Percentiles rank a stretch among this genome's conserved stretches.
phyloP scores from a whole-genome alignment of 2,888 invertebrate genomes.

The Hypomecis atomaria region DNA sequence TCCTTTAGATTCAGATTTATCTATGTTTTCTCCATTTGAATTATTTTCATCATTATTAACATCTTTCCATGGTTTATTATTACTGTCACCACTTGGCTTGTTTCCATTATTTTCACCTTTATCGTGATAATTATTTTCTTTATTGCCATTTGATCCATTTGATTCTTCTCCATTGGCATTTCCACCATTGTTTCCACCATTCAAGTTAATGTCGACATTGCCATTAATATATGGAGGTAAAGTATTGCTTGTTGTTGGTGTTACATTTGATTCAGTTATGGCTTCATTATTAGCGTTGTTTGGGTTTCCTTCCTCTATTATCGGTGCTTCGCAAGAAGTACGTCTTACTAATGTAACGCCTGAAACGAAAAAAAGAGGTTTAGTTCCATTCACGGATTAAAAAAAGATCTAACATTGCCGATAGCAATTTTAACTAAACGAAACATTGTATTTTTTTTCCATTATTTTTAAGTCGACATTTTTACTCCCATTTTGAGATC shows the following conservation, averaged over 20 bases:
- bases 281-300: background rate
- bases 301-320: constrained; percentile 4
- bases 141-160: background rate
- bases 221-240: constrained; percentile 4
- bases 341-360: constrained; percentile 8
- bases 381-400: background rate
- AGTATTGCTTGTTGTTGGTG: constrained; percentile 5
- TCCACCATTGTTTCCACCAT: background rate
- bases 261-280: background rate
- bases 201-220: constrained; percentile 6
- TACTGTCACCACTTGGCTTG: background rate
- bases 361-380: constrained; percentile 2
- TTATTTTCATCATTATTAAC: background rate
- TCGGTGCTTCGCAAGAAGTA: constrained; percentile 13
- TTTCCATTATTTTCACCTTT: background rate
- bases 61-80: background rate
- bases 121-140: background rate
- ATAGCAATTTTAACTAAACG: background rate
- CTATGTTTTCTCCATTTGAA: background rate
- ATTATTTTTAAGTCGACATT: too few species aligned
- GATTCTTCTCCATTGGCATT: too few species aligned
- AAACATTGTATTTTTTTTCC: too few species aligned
- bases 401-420: background rate
- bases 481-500: too few species aligned
- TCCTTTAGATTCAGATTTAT: background rate